phyloP scores from a whole-genome alignment of 2,888 invertebrate species.

The Ormyrus nitidulus region DNA sequence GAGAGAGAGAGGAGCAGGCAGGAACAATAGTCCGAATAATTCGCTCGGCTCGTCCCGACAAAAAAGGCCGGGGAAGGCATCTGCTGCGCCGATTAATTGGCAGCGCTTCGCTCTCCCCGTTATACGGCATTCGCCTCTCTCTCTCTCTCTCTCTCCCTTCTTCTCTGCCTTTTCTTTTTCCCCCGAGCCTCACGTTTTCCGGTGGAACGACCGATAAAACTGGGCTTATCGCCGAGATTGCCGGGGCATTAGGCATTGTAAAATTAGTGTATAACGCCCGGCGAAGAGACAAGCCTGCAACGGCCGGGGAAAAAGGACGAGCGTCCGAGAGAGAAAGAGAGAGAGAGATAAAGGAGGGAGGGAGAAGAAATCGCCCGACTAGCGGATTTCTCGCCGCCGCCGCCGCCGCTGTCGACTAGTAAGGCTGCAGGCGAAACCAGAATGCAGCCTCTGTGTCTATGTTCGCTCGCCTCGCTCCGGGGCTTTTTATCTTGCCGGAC shows the following conservation, averaged over 20 bases:
- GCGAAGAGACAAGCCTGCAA: background rate
- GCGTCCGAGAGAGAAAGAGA: background rate
- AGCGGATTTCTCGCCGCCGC: slow-evolving; percentile 50
- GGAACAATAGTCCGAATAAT: background rate
- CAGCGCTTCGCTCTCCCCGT: background rate
- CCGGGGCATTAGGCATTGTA: slow-evolving; percentile 46
- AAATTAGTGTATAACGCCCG: slow-evolving; percentile 42
- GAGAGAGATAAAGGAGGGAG: too few species aligned
- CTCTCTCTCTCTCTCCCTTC: slow-evolving; percentile 6
- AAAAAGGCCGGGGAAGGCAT: too few species aligned
- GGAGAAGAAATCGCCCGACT: slow-evolving; percentile 42
- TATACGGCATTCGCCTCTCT: background rate
- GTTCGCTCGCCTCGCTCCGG: background rate
- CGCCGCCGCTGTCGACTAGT: slow-evolving; percentile 31
- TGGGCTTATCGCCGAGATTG: slow-evolving; percentile 9
- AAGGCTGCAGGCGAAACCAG: slow-evolving; percentile 62
- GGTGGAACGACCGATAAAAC: slow-evolving; percentile 40
- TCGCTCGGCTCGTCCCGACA: background rate
- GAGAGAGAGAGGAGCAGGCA: background rate
- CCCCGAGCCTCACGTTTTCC: slow-evolving; percentile 1
- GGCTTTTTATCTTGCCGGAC: background rate
- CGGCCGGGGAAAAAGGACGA: slow-evolving; percentile 9
- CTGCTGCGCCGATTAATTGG: slow-evolving; percentile 24
- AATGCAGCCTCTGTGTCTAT: slow-evolving; percentile 59
- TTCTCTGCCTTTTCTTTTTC: background rate